These are phyloP conservation scores for Notoglanidium macrostoma DNA, from an alignment of 2,797 vertebrate species.

Conservation along the genomic window DNA sequence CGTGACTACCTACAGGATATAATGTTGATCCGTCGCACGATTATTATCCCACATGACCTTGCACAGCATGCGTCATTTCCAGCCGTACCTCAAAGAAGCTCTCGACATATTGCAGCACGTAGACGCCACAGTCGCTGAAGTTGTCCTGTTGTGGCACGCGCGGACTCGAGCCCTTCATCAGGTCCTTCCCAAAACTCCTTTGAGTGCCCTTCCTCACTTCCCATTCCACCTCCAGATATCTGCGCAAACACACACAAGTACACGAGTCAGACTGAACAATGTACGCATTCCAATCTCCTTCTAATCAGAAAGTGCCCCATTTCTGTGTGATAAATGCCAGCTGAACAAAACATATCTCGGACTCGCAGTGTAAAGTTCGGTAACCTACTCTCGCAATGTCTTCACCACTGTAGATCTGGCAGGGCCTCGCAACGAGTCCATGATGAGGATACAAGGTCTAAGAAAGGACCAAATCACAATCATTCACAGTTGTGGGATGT, in stretches of 20 bases:
- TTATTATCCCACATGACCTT: not conserved
- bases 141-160: slow-evolving; percentile 98
- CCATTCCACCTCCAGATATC: slow-evolving; percentile 98
- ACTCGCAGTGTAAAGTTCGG: not conserved
- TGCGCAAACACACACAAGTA: slow-evolving; percentile 56
- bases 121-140: slow-evolving; percentile 97
- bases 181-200: slow-evolving; percentile 92
- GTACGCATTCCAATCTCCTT: not conserved
- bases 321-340: not conserved
- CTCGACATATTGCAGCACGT: slow-evolving; percentile 95
- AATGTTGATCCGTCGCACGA: not conserved
- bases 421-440: slow-evolving; percentile 95
- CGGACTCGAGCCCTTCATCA: slow-evolving; percentile 95
- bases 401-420: slow-evolving; percentile 92
- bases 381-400: slow-evolving; percentile 92
- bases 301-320: not conserved
- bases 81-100: slow-evolving; percentile 94
- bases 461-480: slow-evolving; percentile 13
- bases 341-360: not conserved
- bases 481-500: not conserved
- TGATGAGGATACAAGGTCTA: slow-evolving; percentile 97
- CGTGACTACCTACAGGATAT: not conserved
- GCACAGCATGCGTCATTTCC: not conserved
- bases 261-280: not conserved
- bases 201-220: slow-evolving; percentile 87